Conservation (phyloP, 2,113 vertebrate genomes). For the Cyanoramphus novaezelandiae region DNA sequence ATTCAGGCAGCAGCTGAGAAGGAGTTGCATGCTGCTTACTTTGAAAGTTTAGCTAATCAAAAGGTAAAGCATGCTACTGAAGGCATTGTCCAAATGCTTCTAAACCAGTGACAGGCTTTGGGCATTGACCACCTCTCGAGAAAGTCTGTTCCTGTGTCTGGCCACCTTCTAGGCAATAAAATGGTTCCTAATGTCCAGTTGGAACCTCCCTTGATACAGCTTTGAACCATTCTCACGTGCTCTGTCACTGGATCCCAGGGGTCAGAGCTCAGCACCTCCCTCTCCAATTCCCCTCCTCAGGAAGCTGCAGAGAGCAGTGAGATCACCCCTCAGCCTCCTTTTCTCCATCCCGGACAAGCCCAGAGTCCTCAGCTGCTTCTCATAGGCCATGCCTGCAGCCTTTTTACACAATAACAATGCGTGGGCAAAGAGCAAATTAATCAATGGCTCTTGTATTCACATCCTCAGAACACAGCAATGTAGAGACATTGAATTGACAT, state of each 20-base stretch:
- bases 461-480: neutral
- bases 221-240: neutral
- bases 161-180: neutral
- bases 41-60: neutral
- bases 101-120: neutral
- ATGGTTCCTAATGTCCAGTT: neutral
- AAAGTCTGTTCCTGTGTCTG: neutral
- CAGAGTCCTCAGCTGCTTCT: neutral
- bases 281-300: neutral
- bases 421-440: neutral
- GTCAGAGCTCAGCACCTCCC: neutral
- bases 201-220: neutral
- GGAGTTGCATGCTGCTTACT: neutral
- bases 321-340: neutral
- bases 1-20: neutral
- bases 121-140: neutral
- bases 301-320: neutral
- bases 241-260: neutral
- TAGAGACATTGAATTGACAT: neutral
- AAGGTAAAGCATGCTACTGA: neutral
- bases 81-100: neutral
- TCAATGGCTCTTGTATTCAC: neutral
- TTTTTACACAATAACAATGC: neutral
- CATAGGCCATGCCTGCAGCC: rapidly evolving
- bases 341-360: neutral